phyloP scores from a whole-genome alignment of 2,888 invertebrate genomes.

The Phymatocera aterrima region DNA sequence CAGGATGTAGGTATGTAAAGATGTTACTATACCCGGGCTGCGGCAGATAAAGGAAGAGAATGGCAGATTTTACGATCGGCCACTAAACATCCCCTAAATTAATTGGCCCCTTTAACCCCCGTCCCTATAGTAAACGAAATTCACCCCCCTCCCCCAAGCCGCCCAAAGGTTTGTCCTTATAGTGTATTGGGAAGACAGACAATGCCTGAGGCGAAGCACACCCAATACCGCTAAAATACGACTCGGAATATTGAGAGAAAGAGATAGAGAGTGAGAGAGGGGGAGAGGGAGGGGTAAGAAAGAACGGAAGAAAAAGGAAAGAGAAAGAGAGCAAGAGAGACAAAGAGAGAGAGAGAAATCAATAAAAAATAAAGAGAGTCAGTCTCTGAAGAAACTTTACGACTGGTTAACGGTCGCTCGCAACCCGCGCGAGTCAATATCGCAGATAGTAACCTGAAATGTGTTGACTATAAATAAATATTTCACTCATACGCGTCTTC shows the following conservation, averaged over 20 bases:
- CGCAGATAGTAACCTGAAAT: conserved; percentile 32
- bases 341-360: conserved; percentile 23
- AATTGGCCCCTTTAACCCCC: conserved; percentile 59
- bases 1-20: conserved; percentile 8
- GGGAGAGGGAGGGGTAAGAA: not conserved
- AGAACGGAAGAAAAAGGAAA: conserved; percentile 37
- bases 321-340: not conserved
- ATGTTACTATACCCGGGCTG: conserved; percentile 13
- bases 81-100: conserved; percentile 63
- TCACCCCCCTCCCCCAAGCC: conserved; percentile 40
- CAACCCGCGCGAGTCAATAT: conserved; percentile 40
- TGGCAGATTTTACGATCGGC: conserved; percentile 59
- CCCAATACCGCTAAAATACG: conserved; percentile 36
- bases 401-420: conserved; percentile 32
- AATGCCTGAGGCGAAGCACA: conserved; percentile 7
- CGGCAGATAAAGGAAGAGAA: conserved; percentile 3
- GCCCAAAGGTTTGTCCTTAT: conserved; percentile 45
- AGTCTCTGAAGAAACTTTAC: conserved; percentile 36
- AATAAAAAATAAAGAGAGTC: conserved; percentile 40
- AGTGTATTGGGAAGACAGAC: conserved; percentile 20
- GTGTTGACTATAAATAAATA: conserved; percentile 30
- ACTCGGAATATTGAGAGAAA: conserved; percentile 24
- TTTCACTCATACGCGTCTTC: not conserved
- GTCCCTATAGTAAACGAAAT: conserved; percentile 40
- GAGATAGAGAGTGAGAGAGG: not conserved